A percentile compares a stretch with the other conserved stretches of the same genome.
Evolutionary conservation across 2,113 vertebrate species (phyloP).

Genomic region (Neogobius melanostomus): DNA sequence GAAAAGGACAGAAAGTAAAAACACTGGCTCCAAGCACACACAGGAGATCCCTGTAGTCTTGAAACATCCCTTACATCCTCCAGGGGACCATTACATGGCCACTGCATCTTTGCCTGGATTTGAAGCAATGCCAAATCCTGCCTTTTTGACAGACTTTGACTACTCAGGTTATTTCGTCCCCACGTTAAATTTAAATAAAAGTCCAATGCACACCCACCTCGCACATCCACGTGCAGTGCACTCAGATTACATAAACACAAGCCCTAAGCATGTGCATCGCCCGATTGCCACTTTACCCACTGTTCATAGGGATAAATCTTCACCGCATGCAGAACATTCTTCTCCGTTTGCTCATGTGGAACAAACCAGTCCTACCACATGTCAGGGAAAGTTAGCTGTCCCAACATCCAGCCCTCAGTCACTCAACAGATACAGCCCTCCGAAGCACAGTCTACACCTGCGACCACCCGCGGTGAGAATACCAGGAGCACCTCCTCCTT

Average conservation of each 20-base stretch:
- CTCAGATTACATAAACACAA: constrained; percentile 14
- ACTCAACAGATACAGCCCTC: constrained; percentile 21
- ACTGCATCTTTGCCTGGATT: constrained; percentile 39
- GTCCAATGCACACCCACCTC: constrained; percentile 35
- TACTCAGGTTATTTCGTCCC: constrained; percentile 56
- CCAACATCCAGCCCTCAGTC: constrained; percentile 31
- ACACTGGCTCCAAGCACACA: constrained; percentile 39
- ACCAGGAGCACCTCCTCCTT: neutral
- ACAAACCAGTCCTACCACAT: constrained; percentile 22
- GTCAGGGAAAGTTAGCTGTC: constrained; percentile 6
- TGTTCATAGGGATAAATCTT: constrained; percentile 31
- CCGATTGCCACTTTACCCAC: constrained; percentile 7
- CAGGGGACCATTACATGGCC: constrained; percentile 63
- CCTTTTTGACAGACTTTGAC: constrained; percentile 53
- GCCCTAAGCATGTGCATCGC: constrained; percentile 28
- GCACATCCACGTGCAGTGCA: constrained; percentile 49
- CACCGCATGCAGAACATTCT: constrained; percentile 16
- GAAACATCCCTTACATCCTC: constrained; percentile 46
- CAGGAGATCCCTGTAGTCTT: constrained; percentile 63
- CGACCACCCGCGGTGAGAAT: neutral
- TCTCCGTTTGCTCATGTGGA: constrained; percentile 18
- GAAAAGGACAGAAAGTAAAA: constrained; percentile 58
- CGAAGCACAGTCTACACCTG: constrained; percentile 21
- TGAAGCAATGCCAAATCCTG: constrained; percentile 56
- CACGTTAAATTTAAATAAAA: constrained; percentile 57